Conservation (phyloP, 2,113 vertebrate genomes). For the Thamnophis sirtalis region DNA sequence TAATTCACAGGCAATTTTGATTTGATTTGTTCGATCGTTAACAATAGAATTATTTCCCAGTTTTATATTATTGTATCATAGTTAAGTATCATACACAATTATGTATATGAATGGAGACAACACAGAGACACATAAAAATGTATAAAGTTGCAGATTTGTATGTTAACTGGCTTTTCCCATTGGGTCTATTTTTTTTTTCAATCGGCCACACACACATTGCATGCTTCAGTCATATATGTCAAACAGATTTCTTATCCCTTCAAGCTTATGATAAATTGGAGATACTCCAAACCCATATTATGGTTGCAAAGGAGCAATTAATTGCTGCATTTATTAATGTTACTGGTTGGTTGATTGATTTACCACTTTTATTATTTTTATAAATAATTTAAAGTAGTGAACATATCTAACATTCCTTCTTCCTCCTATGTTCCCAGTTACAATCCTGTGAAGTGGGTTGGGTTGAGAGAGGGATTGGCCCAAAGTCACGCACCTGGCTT, state of each 20-base stretch:
- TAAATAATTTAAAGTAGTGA: not conserved
- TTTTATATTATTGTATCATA: not conserved
- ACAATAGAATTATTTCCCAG: not conserved
- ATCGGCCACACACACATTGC: not conserved
- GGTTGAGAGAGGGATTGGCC: not conserved
- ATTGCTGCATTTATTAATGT: not conserved
- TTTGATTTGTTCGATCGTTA: not conserved
- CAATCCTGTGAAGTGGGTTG: not conserved
- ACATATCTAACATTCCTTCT: not conserved
- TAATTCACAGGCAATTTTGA: not conserved
- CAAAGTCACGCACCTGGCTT: not conserved
- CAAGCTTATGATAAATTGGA: not conserved
- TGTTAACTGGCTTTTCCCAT: not conserved
- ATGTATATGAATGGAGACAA: not conserved
- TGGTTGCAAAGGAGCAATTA: not conserved
- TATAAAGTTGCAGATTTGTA: not conserved
- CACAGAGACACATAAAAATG: not conserved
- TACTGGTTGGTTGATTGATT: not conserved
- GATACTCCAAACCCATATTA: not conserved
- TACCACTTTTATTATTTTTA: not conserved
- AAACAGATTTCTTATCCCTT: not conserved
- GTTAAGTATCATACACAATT: not conserved
- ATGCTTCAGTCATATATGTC: not conserved
- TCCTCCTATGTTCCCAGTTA: not conserved
- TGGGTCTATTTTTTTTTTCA: not conserved